phyloP scores from a whole-genome alignment of 2,113 vertebrate species.

The Gymnogyps californianus region DNA sequence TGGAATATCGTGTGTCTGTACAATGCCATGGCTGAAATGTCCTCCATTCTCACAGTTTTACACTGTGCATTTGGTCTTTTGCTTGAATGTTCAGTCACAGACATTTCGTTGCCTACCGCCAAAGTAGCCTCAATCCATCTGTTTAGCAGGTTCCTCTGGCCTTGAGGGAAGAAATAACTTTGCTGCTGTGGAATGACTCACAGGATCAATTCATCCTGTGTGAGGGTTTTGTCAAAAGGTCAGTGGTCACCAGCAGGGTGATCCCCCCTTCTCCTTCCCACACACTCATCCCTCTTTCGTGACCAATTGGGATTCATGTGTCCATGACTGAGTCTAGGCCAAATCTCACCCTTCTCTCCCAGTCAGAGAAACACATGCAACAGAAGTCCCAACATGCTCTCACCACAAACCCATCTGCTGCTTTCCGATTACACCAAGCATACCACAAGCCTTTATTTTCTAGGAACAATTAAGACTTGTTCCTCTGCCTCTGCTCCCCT shows the following conservation, averaged over 20 bases:
- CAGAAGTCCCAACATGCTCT: neutral
- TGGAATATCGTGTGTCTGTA: neutral
- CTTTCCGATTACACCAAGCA: neutral
- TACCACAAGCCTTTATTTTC: neutral
- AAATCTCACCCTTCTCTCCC: neutral
- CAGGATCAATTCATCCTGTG: neutral
- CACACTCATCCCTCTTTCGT: neutral
- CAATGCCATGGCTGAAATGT: neutral
- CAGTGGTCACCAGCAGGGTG: neutral
- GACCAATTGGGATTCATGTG: neutral
- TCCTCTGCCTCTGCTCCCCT: neutral
- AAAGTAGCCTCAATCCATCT: neutral
- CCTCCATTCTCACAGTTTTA: neutral
- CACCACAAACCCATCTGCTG: neutral
- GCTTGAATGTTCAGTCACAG: neutral
- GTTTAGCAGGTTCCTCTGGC: neutral
- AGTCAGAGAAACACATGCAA: neutral
- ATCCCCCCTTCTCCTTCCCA: neutral
- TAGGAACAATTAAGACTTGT: neutral
- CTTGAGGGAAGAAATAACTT: neutral
- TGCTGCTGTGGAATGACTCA: neutral
- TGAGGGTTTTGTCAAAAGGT: neutral
- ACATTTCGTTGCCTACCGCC: neutral
- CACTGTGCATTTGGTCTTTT: neutral
- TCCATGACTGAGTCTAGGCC: neutral